Base-by-base conservation (phyloP, 1,140 invertebrate species). In the Spodoptera frugiperda region DNA sequence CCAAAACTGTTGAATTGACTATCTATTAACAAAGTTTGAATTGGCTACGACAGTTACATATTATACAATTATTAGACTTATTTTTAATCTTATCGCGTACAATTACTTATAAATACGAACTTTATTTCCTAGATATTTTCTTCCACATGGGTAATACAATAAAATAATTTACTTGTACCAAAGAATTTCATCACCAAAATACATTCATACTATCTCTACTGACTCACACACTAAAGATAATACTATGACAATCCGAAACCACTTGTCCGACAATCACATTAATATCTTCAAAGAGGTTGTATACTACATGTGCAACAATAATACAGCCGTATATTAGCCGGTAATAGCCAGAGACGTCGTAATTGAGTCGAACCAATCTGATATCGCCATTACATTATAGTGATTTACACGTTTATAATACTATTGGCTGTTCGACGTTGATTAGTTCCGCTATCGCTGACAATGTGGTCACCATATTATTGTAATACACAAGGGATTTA, bases 301-400 rank as follows among this genome's bases (percentile, higher is more conserved):
- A 61, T 61, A 61, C 53, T 11, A 48, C 17, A 54, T 10, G 17
- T 44, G 68, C 70, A 63, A 72, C 73, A 57, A 71, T 80, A 80
- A 77, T 80, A 73, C 77, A 59, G 63, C 75, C 81, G 82, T 85
- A 87, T 84, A 90, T 87, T 84, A 75, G 25, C 76, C 65, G 61
- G 82, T 89, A 91, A 89, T 89, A 86, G 89, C 80, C 83, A 72
- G 82, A 80, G 80, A 84, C 82, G 81, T 80, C 80, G 81, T 89
- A 89, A 89, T 89, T 87, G 83, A 88, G 82, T 84, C 82, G 49
- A 80, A 79, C 83, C 84, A 83, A 89, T 87, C 84, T 77, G 79
- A 84, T 85, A 82, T 78, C 55, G 76, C 57, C 74, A 79, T 83
- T 84, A 81, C 78, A 81, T 82, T 86, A 85, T 59, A 76, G 61